Base-by-base conservation (phyloP, 2,888 invertebrate genomes). In the Drosophila fungiperda region DNA sequence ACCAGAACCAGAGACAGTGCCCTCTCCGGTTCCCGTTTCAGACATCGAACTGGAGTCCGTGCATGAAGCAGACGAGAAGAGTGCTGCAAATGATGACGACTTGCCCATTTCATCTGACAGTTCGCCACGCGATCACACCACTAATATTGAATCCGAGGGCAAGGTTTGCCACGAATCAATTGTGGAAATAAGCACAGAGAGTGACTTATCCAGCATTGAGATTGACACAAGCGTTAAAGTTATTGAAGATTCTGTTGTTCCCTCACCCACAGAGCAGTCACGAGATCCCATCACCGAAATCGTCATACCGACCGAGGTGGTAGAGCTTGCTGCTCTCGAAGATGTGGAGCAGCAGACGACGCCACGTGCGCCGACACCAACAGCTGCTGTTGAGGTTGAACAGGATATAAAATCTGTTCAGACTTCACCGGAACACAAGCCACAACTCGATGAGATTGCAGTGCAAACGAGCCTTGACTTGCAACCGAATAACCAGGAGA, bases 151-250 rank as follows among this genome's bases (percentile, higher is more conserved):
- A 40, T 89, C 92, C 0, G 91, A 87, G 40, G 91, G 80, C 8
- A 89, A 87, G 70, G 62, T 93, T 7, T 73, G 73, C 15, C 82
- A 93, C 78, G 88, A 92, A 76, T 80, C 92, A 29, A 82, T 94
- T 86, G 81, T 90, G 58, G 91, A 94, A 92, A 92, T 92, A 83
- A 87, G 93, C 50, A 83, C 93, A 71, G 93, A 94, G 84, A 93
- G 93, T 69, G 91, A 92, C 52, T 59, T 90, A n/a, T 89, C 94
- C 92, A 78, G 94, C 94, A 92, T 90, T 92, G 70, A 93, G 92
- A 94, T 95, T 63, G 94, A 94, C 4, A 94, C 94, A 26, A 94
- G 95, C 8, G 95, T 96, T 0, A 96, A 95, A 93, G 94, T 96
- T 36, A 91, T 96, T 15, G 96, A 96, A 93, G 96, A 96, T 93